Evolutionary conservation across 2,888 invertebrate species (phyloP).

Genomic region (Synanthedon andrenaeformis): DNA sequence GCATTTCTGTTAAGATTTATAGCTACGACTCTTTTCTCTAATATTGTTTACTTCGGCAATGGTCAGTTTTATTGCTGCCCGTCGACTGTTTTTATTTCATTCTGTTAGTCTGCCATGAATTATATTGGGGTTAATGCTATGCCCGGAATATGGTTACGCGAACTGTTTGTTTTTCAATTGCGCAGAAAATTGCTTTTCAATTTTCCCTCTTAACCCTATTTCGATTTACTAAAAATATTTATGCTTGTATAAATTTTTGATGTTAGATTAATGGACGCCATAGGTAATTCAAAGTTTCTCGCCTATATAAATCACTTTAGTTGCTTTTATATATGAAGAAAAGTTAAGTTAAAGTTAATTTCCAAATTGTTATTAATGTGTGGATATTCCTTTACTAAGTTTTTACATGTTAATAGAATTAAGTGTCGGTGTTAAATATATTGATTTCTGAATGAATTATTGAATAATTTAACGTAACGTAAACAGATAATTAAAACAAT

Average conservation of each 20-base stretch:
- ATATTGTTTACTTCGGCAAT: slow-evolving; percentile 65
- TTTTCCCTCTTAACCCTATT: background rate
- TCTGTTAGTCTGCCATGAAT: slow-evolving; percentile 19
- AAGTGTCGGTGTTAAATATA: too few relatives aligned
- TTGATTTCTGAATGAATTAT: too few relatives aligned
- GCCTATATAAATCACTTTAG: too few relatives aligned
- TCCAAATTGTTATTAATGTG: too few relatives aligned
- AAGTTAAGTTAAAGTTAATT: too few relatives aligned
- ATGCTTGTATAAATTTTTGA: background rate
- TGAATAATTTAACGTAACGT: too few relatives aligned
- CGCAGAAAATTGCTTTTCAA: background rate
- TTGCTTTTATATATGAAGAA: too few relatives aligned
- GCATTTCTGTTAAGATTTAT: slow-evolving; percentile 55
- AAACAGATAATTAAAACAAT: too few relatives aligned
- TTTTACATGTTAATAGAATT: too few relatives aligned
- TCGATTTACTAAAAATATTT: background rate
- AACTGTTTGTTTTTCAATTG: slow-evolving; percentile 5
- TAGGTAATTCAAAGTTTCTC: too few relatives aligned
- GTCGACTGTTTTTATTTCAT: slow-evolving; percentile 46
- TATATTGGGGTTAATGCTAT: slow-evolving; percentile 24
- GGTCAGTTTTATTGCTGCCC: slow-evolving; percentile 53
- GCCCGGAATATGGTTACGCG: slow-evolving; percentile 10
- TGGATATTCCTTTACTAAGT: too few relatives aligned
- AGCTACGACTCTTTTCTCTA: slow-evolving; percentile 44
- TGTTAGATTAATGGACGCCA: too few relatives aligned